A percentile compares a stretch with the other conserved stretches of the same genome.
Conservation (phyloP, 2,888 invertebrate species). For the Drosophila paucipuncta region DNA sequence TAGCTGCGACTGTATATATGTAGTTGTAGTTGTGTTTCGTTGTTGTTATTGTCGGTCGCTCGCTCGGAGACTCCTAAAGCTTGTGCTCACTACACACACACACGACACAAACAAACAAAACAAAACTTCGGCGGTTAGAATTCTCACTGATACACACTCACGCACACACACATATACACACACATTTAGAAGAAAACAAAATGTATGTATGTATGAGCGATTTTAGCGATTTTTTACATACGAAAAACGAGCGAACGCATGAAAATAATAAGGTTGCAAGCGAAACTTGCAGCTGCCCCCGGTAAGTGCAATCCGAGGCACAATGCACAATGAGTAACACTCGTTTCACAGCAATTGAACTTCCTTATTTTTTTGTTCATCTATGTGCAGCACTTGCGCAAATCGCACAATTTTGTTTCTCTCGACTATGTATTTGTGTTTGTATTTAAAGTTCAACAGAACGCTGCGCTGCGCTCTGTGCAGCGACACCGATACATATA, state of each 20-base stretch:
- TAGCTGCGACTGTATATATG: conserved; percentile 20
- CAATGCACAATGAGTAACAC: conserved; percentile 13
- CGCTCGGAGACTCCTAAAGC: not conserved
- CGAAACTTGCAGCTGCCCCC: conserved; percentile 24
- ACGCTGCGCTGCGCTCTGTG: conserved; percentile 49
- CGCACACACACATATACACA: conserved; percentile 13
- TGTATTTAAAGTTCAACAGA: conserved; percentile 55
- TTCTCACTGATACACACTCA: conserved; percentile 33
- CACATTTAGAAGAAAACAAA: conserved; percentile 37
- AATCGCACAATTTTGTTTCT: conserved; percentile 17
- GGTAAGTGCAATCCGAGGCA: conserved; percentile 23
- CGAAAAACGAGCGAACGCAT: conserved; percentile 16
- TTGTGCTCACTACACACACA: conserved; percentile 33
- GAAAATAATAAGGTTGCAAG: conserved; percentile 36
- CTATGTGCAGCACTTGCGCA: conserved; percentile 28
- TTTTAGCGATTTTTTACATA: conserved; percentile 38
- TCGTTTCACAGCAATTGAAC: not conserved
- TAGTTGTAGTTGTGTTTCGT: conserved; percentile 19
- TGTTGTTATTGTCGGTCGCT: conserved; percentile 39
- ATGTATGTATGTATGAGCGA: conserved; percentile 17
- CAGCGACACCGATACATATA: conserved; percentile 31
- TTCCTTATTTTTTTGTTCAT: conserved; percentile 10
- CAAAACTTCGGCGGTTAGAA: conserved; percentile 43
- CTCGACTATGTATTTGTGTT: conserved; percentile 26
- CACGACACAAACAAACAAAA: conserved; percentile 11